Base-by-base conservation (phyloP, 2,113 vertebrate species). In the Heterocephalus glaber region DNA sequence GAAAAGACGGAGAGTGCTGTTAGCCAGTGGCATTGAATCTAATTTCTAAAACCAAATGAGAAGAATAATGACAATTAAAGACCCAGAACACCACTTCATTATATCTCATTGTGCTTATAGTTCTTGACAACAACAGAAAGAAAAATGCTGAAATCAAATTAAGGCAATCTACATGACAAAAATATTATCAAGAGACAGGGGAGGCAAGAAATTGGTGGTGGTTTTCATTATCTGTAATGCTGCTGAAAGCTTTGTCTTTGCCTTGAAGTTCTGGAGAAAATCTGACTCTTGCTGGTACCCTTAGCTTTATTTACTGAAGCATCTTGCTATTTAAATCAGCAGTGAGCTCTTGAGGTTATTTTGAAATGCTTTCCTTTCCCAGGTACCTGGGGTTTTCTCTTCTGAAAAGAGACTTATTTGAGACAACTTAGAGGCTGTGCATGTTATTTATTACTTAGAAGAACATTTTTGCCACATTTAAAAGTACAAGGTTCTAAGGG, bases 281-380 rank as follows among this genome's bases (percentile, higher is more conserved):
- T 81, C 68, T 79, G 68, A 93, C 93, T 93, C 79, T 72, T 30
- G 63, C 65, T 91, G 89, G 95, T 83, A 93, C 58, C 38, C 16
- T 92, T 85, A 54, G 4, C 33, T 84, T 82, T 35, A 89, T 92
- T 74, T 44, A 68, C 92, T 85, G 80, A 83, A 89, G 44, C 52
- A 76, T 95, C 72, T 96, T 95, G 89, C 60, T 93, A 66, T 89
- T 97, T 96, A 94, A 97, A 92, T 92, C 95, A 88, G 70, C 79
- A 70, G 30, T 65, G 63, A 95, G 35, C 58, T 93, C 87, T 87
- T 60, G 76, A 94, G 92, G 63, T 94, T 95, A 65, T 92, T 95
- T 98, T 84, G 58, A n/a, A 94, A 92, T 89, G 47, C 80, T 97
- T 97, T 89, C 52, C 72, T 86, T 96, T 81, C 47, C 41, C 26